Percentiles rank a stretch among this genome's conserved stretches.
phyloP scores from a whole-genome alignment of 2,113 vertebrate species.

The Poeciliopsis prolifica region DNA sequence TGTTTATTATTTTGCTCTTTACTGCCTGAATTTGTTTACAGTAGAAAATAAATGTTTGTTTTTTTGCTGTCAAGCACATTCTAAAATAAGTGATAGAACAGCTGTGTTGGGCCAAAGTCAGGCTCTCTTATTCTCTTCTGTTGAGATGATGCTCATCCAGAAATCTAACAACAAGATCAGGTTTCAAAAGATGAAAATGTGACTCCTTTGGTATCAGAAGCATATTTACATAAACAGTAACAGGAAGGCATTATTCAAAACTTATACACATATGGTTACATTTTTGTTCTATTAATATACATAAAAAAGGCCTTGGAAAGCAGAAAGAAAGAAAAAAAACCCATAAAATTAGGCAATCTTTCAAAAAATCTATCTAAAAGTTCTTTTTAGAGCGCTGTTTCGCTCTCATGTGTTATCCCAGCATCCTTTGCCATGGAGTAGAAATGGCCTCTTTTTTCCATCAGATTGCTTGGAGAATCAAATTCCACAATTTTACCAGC shows the following conservation, averaged over 20 bases:
- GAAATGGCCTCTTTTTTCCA: conserved; percentile 82
- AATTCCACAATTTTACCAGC: conserved; percentile 90
- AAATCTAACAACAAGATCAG: too few species aligned
- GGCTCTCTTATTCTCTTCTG: too few species aligned
- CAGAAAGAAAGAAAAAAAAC: background rate
- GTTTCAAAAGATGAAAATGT: too few species aligned
- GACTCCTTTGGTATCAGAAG: background rate
- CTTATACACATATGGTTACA: too few species aligned
- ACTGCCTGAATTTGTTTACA: too few species aligned
- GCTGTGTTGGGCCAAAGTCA: too few species aligned
- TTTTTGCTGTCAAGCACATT: too few species aligned
- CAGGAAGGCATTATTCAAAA: background rate
- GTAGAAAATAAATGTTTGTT: too few species aligned
- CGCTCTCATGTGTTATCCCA: conserved; percentile 73
- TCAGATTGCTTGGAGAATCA: conserved; percentile 83
- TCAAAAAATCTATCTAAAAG: conserved; percentile 2
- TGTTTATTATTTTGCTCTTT: too few species aligned
- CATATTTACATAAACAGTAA: background rate
- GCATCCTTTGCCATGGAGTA: conserved; percentile 89
- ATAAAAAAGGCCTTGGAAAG: background rate
- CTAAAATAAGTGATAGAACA: too few species aligned
- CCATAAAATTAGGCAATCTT: background rate
- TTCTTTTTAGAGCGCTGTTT: conserved; percentile 70
- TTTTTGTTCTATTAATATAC: too few species aligned
- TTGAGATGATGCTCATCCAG: too few species aligned